Evolutionary conservation across 2,113 vertebrate species (phyloP).

Genomic region (Limnothrissa miodon): DNA sequence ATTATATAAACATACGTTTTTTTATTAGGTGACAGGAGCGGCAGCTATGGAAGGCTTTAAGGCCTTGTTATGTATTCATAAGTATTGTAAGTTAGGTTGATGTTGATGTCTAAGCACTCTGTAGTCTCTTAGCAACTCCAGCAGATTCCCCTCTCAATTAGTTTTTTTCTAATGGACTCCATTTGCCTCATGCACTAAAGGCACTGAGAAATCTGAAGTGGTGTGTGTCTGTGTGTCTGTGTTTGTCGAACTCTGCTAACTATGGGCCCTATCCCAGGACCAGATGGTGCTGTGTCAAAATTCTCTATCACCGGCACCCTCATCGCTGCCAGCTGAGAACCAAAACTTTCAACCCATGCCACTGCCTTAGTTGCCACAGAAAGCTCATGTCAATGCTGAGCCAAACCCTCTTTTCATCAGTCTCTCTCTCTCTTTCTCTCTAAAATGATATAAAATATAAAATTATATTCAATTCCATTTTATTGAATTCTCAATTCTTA

Average conservation of each 20-base stretch:
- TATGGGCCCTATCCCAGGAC: neutral
- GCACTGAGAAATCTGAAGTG: neutral
- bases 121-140: slow-evolving; percentile 2
- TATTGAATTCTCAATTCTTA: no score
- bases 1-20: neutral
- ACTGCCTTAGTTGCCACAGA: neutral
- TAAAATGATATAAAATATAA: no score
- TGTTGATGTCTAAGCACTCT: neutral
- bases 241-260: neutral
- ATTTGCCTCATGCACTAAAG: neutral
- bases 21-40: neutral
- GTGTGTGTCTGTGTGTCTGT: neutral
- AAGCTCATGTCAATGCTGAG: neutral
- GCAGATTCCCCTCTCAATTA: neutral
- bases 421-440: neutral
- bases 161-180: neutral
- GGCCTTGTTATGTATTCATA: neutral
- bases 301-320: slow-evolving; percentile 33
- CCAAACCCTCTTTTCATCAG: neutral
- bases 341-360: neutral
- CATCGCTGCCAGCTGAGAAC: slow-evolving; percentile 23
- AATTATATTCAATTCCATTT: no score
- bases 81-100: neutral
- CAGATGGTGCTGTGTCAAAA: slow-evolving; percentile 31
- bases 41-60: neutral